Conservation (phyloP, 2,113 vertebrate genomes). For the Aptenodytes forsteri region DNA sequence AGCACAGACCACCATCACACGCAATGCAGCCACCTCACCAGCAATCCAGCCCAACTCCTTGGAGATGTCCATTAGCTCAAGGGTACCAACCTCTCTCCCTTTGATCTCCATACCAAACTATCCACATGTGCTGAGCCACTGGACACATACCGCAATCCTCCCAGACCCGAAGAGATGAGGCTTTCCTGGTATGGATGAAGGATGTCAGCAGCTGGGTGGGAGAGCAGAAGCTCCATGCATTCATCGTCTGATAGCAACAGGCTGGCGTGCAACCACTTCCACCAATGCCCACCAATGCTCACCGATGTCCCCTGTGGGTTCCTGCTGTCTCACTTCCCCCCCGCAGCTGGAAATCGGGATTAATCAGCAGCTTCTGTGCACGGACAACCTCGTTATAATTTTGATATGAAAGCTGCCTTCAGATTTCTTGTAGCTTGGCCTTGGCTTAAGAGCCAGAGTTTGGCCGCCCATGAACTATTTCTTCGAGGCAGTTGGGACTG, state of each 20-base stretch:
- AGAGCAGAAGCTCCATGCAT: neutral
- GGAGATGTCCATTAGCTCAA: neutral
- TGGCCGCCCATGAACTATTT: neutral
- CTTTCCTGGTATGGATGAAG: neutral
- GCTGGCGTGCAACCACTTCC: neutral
- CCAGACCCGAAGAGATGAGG: too few relatives aligned
- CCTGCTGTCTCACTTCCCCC: neutral
- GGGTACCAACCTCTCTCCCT: neutral
- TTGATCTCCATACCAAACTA: neutral
- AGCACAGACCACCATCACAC: neutral
- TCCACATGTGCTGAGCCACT: neutral
- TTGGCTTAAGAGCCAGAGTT: neutral
- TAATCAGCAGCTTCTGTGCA: neutral
- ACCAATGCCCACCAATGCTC: neutral
- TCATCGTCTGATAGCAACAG: neutral
- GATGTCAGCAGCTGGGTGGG: neutral
- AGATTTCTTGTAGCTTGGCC: neutral
- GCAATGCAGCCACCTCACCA: neutral
- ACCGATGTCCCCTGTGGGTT: neutral
- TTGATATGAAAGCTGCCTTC: neutral
- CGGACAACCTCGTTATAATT: neutral
- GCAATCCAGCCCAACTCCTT: neutral
- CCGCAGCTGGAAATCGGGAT: neutral
- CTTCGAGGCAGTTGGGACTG: neutral
- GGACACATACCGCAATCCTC: rapidly evolving